Conservation (phyloP, 1,140 invertebrate species). For the Eriosoma lanigerum region DNA sequence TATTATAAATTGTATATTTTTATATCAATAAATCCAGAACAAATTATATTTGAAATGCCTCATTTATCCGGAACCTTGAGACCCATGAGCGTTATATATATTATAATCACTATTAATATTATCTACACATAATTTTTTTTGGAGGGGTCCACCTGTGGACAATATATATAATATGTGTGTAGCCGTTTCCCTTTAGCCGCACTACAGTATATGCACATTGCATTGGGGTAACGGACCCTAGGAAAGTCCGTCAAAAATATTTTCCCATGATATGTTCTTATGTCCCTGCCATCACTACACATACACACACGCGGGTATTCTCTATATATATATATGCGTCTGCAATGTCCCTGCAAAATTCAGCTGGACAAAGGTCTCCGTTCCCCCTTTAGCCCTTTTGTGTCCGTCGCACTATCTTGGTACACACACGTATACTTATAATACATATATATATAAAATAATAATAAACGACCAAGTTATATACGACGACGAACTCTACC, state of each 20-base stretch:
- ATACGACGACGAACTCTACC: background rate
- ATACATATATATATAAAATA: background rate
- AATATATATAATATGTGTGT: background rate
- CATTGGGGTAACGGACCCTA: conserved; percentile 37
- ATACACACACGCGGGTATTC: background rate
- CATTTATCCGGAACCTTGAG: background rate
- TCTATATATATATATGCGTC: background rate
- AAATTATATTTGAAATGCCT: no score
- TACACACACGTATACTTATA: background rate
- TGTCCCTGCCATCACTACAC: conserved; percentile 30
- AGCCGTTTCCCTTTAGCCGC: background rate
- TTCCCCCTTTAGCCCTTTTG: conserved; percentile 33
- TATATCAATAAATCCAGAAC: no score
- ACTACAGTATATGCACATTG: background rate
- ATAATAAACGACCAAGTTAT: background rate
- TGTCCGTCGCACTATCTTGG: conserved; percentile 17
- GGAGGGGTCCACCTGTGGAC: conserved; percentile 38
- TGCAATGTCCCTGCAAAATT: conserved; percentile 47
- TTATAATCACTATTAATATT: background rate
- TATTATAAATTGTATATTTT: no score
- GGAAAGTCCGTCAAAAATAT: conserved; percentile 45
- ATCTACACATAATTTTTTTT: background rate
- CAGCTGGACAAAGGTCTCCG: conserved; percentile 48
- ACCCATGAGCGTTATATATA: background rate
- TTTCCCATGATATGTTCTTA: conserved; percentile 48